Evolutionary conservation across 1,140 invertebrate species (phyloP), one percentile per base, ranked within the genome.

Genomic region (Planococcus citri): DNA sequence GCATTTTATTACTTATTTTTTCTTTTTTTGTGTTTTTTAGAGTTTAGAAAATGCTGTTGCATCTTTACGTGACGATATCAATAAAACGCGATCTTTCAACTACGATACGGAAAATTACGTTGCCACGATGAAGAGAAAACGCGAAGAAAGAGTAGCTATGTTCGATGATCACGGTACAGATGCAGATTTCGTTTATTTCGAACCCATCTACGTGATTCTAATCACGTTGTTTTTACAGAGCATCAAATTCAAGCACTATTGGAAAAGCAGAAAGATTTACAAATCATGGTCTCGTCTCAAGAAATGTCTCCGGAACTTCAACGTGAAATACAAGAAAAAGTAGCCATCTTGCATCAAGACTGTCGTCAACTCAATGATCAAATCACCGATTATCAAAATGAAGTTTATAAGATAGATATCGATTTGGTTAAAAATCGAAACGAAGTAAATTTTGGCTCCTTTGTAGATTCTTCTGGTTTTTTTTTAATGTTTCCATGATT

Each of bases 11-110:
- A 64, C 4, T 60, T 22, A 20, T 60, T 6, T 9, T 60, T 60
- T 17, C n/a, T n/a, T n/a, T n/a, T n/a, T n/a, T n/a, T n/a, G n/a
- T 60, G 21, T 60, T n/a, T 64, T 64, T 64, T 17, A 64, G 60
- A 20, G 10, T 2, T 24, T 64, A 17, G 3, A 64, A 64, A 24
- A 6, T 10, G 60, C n/a, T 51, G 12, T 25, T 10, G 22, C 20
- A 24, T 6, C 21, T 14, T 64, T 24, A 27, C 60, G 21, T 9
- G 24, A 64, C 10, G 60, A 64, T 64, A 24, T 10, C 60, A 64
- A 10, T 24, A 64, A 64, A 2, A 64, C 10, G 3, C 20, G 24
- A 64, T 10, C 9, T 6, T 24, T 25, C 21, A 14, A 24, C 2
- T 64, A 64, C 22, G 60, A 64, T 25, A 24, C 21, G 1, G 60